A percentile compares a stretch with the other conserved stretches of the same genome.
Conservation (phyloP, 1,140 invertebrate species). For the Colletes gigas region DNA sequence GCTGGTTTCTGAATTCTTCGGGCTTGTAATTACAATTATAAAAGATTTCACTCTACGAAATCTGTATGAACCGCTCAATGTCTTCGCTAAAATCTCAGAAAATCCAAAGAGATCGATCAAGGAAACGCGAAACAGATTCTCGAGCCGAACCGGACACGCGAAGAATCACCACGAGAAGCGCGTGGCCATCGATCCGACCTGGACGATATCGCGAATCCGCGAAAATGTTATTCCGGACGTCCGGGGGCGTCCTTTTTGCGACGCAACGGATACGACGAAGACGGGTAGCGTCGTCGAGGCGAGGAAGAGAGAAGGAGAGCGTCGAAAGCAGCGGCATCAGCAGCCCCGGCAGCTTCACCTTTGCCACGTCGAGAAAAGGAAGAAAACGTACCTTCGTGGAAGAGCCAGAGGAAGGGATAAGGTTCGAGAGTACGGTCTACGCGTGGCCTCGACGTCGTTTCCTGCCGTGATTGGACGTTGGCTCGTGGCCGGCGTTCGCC, state of each 20-base stretch:
- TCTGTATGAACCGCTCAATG: too few species aligned
- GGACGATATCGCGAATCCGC: slow-evolving; percentile 21
- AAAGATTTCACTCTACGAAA: too few species aligned
- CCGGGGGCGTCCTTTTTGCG: slow-evolving; percentile 5
- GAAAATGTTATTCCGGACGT: slow-evolving; percentile 36
- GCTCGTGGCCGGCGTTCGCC: slow-evolving; percentile 81
- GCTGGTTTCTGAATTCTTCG: too few species aligned
- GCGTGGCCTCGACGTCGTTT: slow-evolving; percentile 78
- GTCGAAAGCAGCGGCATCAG: not conserved
- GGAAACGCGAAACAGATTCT: too few species aligned
- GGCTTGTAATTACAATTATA: too few species aligned
- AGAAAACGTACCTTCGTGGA: slow-evolving; percentile 1
- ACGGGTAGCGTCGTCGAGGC: not conserved
- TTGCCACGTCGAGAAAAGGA: slow-evolving; percentile 32
- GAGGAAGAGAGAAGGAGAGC: not conserved
- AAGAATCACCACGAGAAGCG: slow-evolving; percentile 8
- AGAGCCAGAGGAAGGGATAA: slow-evolving; percentile 4
- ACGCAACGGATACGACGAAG: slow-evolving; percentile 24
- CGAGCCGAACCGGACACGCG: not conserved
- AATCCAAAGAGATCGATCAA: too few species aligned
- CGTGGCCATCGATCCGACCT: slow-evolving; percentile 12
- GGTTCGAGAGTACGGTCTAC: slow-evolving; percentile 62
- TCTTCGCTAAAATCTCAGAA: too few species aligned
- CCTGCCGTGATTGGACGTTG: slow-evolving; percentile 80
- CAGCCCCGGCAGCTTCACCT: slow-evolving; percentile 39